Conservation (phyloP, 2,888 invertebrate genomes). For the Arrhopalites spinosus region DNA sequence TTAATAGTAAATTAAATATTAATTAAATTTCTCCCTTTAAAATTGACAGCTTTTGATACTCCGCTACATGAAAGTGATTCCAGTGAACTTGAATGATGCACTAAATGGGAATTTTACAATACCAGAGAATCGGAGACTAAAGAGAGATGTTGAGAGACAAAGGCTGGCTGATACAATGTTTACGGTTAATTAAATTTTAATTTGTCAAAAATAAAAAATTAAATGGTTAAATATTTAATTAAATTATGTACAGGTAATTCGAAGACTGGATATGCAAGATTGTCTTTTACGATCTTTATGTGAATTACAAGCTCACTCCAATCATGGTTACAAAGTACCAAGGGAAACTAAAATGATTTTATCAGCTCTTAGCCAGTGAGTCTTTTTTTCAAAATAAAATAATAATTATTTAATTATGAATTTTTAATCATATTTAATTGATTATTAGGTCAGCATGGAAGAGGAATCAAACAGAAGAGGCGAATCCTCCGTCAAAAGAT, state of each 20-base stretch:
- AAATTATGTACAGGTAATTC: slow-evolving; percentile 43
- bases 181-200: slow-evolving; percentile 42
- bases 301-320: slow-evolving; percentile 50
- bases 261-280: slow-evolving; percentile 54
- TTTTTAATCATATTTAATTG: background rate
- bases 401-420: slow-evolving; percentile 5
- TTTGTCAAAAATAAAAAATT: background rate
- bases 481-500: slow-evolving; percentile 36
- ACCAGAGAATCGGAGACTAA: slow-evolving; percentile 39
- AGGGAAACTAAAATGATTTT: slow-evolving; percentile 52
- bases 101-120: slow-evolving; percentile 44
- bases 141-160: slow-evolving; percentile 45
- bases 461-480: slow-evolving; percentile 36
- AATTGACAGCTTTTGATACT: slow-evolving; percentile 47
- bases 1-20: background rate
- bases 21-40: slow-evolving; percentile 1
- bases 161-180: slow-evolving; percentile 55
- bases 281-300: slow-evolving; percentile 52
- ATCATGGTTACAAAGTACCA: slow-evolving; percentile 45
- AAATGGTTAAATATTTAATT: background rate
- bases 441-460: slow-evolving; percentile 51
- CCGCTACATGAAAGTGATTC: slow-evolving; percentile 48
- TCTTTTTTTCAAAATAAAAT: background rate
- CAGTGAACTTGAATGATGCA: slow-evolving; percentile 48
- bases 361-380: slow-evolving; percentile 52